Conservation (phyloP, 2,888 invertebrate species). For the Sesia apiformis region DNA sequence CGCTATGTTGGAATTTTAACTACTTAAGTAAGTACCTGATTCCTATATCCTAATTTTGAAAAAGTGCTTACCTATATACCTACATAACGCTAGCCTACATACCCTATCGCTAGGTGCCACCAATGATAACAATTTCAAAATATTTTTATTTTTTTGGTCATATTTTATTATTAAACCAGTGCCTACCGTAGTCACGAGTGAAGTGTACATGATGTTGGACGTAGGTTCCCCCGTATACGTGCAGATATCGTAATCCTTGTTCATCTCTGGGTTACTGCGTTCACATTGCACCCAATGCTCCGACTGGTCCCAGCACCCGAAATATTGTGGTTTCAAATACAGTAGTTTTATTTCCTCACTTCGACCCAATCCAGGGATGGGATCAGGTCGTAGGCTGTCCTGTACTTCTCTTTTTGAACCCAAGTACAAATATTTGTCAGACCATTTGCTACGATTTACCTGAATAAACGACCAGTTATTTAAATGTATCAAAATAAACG, state of each 20-base stretch:
- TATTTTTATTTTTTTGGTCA: too few species aligned
- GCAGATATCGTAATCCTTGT: constrained; percentile 6
- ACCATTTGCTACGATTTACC: constrained; percentile 43
- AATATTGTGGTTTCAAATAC: constrained; percentile 38
- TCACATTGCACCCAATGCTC: constrained; percentile 44
- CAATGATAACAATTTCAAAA: too few species aligned
- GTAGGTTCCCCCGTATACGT: constrained; percentile 15
- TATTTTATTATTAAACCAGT: too few species aligned
- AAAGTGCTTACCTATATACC: too few species aligned
- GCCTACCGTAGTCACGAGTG: constrained; percentile 10
- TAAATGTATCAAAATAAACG: too few species aligned
- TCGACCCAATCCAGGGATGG: constrained; percentile 36
- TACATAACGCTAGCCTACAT: too few species aligned
- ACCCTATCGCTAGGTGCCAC: too few species aligned
- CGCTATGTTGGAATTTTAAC: too few species aligned
- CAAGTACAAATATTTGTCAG: constrained; percentile 71
- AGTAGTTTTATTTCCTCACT: constrained; percentile 36
- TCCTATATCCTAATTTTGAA: too few species aligned
- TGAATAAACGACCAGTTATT: not conserved
- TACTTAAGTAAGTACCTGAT: too few species aligned
- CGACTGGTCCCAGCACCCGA: constrained; percentile 39
- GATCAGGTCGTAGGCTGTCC: constrained; percentile 32
- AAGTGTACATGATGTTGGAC: constrained; percentile 14
- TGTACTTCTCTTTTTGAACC: constrained; percentile 53
- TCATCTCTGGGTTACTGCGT: constrained; percentile 9